These are phyloP conservation scores for Myathropa florea DNA, from an alignment of 2,888 invertebrate genomes.

Conservation along the genomic window DNA sequence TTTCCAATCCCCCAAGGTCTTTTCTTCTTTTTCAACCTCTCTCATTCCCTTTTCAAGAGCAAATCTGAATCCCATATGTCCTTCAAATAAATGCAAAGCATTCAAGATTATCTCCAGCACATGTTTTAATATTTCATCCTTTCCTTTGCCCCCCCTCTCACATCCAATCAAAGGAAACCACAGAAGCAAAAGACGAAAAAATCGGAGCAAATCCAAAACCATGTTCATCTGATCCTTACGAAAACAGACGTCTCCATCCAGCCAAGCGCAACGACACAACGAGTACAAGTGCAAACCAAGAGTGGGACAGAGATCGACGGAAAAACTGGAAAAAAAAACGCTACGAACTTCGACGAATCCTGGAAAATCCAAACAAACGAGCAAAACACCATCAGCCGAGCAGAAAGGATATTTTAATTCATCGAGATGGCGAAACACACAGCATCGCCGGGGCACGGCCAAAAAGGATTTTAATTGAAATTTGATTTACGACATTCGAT, in stretches of 20 bases:
- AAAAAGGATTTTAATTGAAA: slow-evolving; percentile 73
- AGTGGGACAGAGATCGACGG: neutral
- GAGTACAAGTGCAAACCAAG: neutral
- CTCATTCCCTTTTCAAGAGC: neutral
- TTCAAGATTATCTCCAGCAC: neutral
- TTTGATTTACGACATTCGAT: slow-evolving; percentile 74
- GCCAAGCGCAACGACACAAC: neutral
- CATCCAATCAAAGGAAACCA: slow-evolving; percentile 2
- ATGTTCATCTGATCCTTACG: slow-evolving; percentile 23
- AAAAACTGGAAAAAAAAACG: slow-evolving; percentile 7
- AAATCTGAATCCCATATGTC: neutral
- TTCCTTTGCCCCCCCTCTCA: neutral
- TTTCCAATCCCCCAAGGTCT: too few relatives aligned
- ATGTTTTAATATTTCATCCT: neutral
- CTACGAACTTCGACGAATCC: neutral
- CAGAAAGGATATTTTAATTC: slow-evolving; percentile 62
- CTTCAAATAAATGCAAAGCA: neutral
- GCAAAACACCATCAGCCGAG: slow-evolving; percentile 24
- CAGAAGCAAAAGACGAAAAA: neutral
- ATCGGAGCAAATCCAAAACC: neutral
- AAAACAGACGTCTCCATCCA: slow-evolving; percentile 27
- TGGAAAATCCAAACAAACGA: slow-evolving; percentile 21
- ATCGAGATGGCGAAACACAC: slow-evolving; percentile 64
- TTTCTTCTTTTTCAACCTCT: too few relatives aligned
- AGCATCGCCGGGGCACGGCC: slow-evolving; percentile 7